A percentile compares a stretch with the other conserved stretches of the same genome.
Evolutionary conservation across 2,888 invertebrate species (phyloP).

Genomic region (Lysandra coridon): DNA sequence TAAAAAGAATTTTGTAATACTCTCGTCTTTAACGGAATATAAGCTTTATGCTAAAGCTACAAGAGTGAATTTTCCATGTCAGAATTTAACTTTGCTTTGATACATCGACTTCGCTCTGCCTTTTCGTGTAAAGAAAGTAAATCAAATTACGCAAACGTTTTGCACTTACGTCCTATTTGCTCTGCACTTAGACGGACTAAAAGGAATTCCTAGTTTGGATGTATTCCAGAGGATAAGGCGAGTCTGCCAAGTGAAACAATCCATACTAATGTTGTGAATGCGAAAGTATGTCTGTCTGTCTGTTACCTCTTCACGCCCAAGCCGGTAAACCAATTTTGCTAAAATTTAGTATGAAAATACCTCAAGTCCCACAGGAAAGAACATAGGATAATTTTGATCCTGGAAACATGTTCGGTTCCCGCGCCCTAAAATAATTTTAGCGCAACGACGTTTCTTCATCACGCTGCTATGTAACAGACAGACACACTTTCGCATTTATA

Average conservation of each 20-base stretch:
- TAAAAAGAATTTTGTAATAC: too few species aligned
- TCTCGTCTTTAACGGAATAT: not conserved
- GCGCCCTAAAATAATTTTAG: too few species aligned
- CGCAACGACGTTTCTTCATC: too few species aligned
- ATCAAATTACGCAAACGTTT: conserved; percentile 28
- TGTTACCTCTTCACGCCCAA: too few species aligned
- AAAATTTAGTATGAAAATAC: too few species aligned
- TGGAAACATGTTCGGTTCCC: too few species aligned
- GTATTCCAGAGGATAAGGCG: conserved; percentile 39
- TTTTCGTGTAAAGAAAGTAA: conserved; percentile 14
- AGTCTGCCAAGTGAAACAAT: conserved; percentile 33
- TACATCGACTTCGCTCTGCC: not conserved
- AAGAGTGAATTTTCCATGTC: not conserved
- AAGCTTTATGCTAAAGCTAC: not conserved
- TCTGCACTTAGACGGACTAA: conserved; percentile 36
- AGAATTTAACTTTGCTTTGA: not conserved
- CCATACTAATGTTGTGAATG: not conserved
- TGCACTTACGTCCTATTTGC: conserved; percentile 26
- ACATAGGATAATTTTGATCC: too few species aligned
- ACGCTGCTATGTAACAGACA: too few species aligned
- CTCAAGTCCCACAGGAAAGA: too few species aligned
- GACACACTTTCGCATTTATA: too few species aligned
- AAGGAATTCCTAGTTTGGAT: conserved; percentile 37
- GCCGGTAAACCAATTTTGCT: too few species aligned
- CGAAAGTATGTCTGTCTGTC: too few species aligned